Evolutionary conservation across 2,797 vertebrate species (phyloP).

Genomic region (Hoplostethus mediterraneus): DNA sequence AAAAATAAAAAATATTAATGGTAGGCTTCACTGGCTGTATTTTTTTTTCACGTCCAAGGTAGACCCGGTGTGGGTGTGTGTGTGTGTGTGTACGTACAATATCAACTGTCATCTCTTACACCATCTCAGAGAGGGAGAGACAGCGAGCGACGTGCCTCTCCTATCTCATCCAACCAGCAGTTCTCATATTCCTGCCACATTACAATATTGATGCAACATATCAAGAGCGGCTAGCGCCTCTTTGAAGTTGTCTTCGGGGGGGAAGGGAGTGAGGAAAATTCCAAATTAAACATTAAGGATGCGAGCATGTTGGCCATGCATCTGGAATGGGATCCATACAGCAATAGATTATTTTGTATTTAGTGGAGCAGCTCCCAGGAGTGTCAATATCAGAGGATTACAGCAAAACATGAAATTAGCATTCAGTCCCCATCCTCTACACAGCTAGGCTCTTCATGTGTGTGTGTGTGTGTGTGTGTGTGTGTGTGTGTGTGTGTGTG

Average conservation of each 20-base stretch:
- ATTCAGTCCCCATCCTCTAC: constrained; percentile 87
- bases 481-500: constrained; percentile 11
- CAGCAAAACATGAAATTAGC: constrained; percentile 89
- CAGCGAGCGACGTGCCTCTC: constrained; percentile 77
- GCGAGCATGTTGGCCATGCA: constrained; percentile 84
- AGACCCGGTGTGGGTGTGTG: constrained; percentile 25
- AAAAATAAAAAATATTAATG: constrained; percentile 53
- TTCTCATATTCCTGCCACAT: constrained; percentile 86
- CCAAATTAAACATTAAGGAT: constrained; percentile 88
- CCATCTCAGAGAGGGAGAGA: constrained; percentile 75
- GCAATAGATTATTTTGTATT: constrained; percentile 90
- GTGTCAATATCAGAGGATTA: constrained; percentile 90
- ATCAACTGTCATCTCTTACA: constrained; percentile 71
- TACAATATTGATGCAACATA: constrained; percentile 89
- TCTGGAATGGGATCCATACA: constrained; percentile 86
- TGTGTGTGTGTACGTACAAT: constrained; percentile 32
- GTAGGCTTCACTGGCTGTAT: constrained; percentile 40
- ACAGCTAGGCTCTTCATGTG: constrained; percentile 77
- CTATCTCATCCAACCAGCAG: constrained; percentile 85
- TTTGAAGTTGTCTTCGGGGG: constrained; percentile 87
- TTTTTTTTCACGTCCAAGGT: constrained; percentile 54
- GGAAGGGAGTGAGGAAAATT: constrained; percentile 83
- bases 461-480: constrained; percentile 40
- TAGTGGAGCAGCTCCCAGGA: constrained; percentile 89
- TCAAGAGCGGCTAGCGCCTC: constrained; percentile 83